Percentiles rank a stretch among this genome's conserved stretches.
These are phyloP conservation scores for Alcedo atthis DNA, from an alignment of 2,797 vertebrate species.

Conservation along the genomic window DNA sequence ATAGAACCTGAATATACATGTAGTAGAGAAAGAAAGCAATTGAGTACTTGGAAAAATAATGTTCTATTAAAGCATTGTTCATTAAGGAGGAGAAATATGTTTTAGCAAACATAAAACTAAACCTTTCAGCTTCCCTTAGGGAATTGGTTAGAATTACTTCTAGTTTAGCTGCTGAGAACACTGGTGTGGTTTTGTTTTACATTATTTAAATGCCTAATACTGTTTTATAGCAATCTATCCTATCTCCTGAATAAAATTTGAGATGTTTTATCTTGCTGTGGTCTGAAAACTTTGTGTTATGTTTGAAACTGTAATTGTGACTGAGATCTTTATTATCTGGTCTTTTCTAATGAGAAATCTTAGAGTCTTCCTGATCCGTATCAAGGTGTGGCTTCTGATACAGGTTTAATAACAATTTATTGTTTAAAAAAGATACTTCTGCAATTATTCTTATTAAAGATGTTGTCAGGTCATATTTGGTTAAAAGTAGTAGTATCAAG, in stretches of 20 bases:
- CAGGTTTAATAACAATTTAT: not conserved
- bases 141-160: not conserved
- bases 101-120: not conserved
- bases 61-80: not conserved
- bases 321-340: not conserved
- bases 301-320: conserved; percentile 4
- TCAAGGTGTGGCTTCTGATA: not conserved
- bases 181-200: not conserved
- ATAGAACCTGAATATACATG: not conserved
- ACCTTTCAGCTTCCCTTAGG: not conserved
- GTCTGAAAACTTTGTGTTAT: not conserved
- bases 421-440: not conserved
- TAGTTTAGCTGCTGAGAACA: not conserved
- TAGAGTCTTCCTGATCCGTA: not conserved
- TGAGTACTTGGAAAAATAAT: not conserved
- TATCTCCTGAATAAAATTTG: not conserved
- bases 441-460: not conserved
- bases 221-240: not conserved
- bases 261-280: not conserved
- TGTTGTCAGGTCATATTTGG: not conserved
- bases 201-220: not conserved
- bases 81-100: not conserved
- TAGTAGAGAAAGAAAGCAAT: not conserved
- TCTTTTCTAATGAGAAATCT: not conserved
- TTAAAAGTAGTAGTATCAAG: not conserved